Percentiles rank a stretch among this genome's conserved stretches.
These are phyloP conservation scores for Conomelus anceps DNA, from an alignment of 2,888 invertebrate species.

Conservation along the genomic window DNA sequence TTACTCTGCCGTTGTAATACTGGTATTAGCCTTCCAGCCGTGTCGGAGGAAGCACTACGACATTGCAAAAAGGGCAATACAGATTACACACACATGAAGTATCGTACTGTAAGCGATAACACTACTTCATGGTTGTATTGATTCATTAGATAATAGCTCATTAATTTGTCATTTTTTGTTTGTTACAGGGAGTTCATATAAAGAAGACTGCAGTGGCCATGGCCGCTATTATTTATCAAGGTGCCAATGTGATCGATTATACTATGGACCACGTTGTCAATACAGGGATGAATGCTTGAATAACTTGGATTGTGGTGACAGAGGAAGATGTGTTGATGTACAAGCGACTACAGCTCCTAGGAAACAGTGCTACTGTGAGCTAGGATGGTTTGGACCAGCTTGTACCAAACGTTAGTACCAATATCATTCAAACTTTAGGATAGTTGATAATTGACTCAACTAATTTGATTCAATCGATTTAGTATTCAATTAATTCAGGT, in stretches of 20 bases:
- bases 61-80: too few species aligned
- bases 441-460: too few species aligned
- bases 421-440: background rate
- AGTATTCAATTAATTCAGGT: too few species aligned
- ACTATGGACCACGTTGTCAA: conserved; percentile 77
- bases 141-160: conserved; percentile 14
- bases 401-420: conserved; percentile 69
- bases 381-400: conserved; percentile 79
- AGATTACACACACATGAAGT: too few species aligned
- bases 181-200: conserved; percentile 61
- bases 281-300: conserved; percentile 80
- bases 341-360: conserved; percentile 73
- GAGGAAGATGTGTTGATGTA: conserved; percentile 78
- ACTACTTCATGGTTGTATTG: background rate
- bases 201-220: conserved; percentile 77
- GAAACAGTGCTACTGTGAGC: conserved; percentile 82
- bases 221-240: conserved; percentile 71
- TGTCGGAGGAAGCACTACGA: too few species aligned
- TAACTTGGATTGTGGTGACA: conserved; percentile 76
- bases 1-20: too few species aligned
- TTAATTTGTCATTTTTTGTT: conserved; percentile 23
- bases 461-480: too few species aligned
- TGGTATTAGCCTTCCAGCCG: too few species aligned
- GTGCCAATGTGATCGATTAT: conserved; percentile 74
- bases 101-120: too few species aligned